phyloP scores from a whole-genome alignment of 2,113 vertebrate species.

The Macrotus californicus region DNA sequence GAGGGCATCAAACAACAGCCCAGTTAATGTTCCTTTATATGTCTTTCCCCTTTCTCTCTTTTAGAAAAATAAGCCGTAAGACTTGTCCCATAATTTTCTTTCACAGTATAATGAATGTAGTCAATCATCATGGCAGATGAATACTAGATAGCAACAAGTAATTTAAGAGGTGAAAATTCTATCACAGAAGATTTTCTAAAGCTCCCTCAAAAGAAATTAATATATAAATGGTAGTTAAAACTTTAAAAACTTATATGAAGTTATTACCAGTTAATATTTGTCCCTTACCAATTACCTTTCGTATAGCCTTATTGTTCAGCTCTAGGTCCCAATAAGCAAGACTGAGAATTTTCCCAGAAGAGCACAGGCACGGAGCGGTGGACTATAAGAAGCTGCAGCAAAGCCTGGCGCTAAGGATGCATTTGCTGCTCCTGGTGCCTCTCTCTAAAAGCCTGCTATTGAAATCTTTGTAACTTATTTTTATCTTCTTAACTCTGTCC shows the following conservation, averaged over 20 bases:
- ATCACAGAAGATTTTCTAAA: not conserved
- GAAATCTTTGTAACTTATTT: not conserved
- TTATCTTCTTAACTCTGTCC: not conserved
- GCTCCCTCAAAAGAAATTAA: not conserved
- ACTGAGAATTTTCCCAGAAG: slow-evolving; percentile 4
- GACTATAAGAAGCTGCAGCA: not conserved
- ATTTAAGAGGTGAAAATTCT: not conserved
- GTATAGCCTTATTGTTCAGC: not conserved
- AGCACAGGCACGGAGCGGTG: not conserved
- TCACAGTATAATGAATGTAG: not conserved
- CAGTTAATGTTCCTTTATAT: not conserved
- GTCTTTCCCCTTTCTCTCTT: not conserved
- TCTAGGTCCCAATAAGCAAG: slow-evolving; percentile 1
- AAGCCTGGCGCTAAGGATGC: not conserved
- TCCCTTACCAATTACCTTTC: not conserved
- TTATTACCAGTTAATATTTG: not conserved
- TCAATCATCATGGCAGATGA: not conserved
- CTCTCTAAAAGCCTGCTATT: not conserved
- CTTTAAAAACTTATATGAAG: not conserved
- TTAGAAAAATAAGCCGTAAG: not conserved
- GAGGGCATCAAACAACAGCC: not conserved
- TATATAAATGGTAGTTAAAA: not conserved
- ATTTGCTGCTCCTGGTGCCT: not conserved
- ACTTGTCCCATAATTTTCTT: not conserved
- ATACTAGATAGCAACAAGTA: not conserved